A percentile compares a stretch with the other conserved stretches of the same genome.
Conservation (phyloP, 2,888 invertebrate species). For the Dryocosmus kuriphilus region DNA sequence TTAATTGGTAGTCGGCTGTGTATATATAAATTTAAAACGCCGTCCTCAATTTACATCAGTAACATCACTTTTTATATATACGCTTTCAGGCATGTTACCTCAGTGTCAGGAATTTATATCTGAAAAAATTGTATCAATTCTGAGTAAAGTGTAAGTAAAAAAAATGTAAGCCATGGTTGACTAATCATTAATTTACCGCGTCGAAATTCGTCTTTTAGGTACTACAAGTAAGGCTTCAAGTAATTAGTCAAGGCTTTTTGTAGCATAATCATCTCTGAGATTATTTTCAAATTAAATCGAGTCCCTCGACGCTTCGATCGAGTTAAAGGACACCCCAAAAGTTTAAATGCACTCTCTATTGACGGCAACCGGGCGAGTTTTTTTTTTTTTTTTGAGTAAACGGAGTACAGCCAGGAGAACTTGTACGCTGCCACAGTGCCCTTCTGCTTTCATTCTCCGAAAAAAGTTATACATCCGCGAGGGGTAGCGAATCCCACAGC, state of each 20-base stretch:
- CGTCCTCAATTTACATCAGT: conserved; percentile 12
- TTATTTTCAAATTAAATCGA: background rate
- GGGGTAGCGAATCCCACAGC: background rate
- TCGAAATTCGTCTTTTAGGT: background rate
- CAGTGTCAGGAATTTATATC: background rate
- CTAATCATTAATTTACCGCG: conserved; percentile 1
- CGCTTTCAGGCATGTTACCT: background rate
- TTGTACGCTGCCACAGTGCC: background rate
- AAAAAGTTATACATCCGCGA: conserved; percentile 18
- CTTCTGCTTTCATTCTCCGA: conserved; percentile 4
- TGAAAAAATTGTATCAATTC: background rate
- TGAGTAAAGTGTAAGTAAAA: background rate
- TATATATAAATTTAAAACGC: conserved; percentile 3
- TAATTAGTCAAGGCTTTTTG: background rate
- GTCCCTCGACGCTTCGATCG: background rate
- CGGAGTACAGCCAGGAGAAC: conserved; percentile 47
- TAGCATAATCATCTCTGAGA: background rate
- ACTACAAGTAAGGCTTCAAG: background rate
- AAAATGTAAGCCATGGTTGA: background rate
- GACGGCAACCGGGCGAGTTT: conserved; percentile 47
- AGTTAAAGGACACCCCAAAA: conserved; percentile 31
- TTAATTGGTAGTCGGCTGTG: conserved; percentile 7
- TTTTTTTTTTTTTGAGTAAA: conserved; percentile 63
- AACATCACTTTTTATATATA: background rate
- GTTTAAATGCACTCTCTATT: conserved; percentile 51